Base-by-base conservation (phyloP, 2,888 invertebrate genomes). In the Chromoteleia sp. region DNA sequence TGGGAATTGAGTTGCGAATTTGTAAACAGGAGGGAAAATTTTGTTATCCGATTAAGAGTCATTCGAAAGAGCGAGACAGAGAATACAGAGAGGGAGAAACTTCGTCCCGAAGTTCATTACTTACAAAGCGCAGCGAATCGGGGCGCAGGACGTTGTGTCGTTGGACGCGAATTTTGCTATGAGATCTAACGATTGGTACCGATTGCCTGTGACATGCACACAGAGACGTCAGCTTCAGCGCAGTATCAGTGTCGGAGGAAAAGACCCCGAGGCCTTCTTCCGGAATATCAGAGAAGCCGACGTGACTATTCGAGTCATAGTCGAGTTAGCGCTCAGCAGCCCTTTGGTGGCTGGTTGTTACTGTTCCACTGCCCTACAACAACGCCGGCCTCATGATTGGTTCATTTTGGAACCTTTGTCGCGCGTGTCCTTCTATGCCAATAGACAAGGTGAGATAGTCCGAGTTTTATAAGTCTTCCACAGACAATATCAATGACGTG, bases 321-420 rank as follows among this genome's bases (percentile, higher is more conserved):
- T 82, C 84, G 81, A 84, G 58, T 84, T 82, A 59, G 76, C 78
- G 63, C 82, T 83, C 83, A 84, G 85, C 86, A 85, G 88, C 86
- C 85, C 82, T 82, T 74, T 74, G 85, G 86, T 85, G 90, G 85
- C 87, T 87, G 88, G 84, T 85, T 89, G 83, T 88, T 85, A 86
- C 74, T 87, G 89, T 87, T 89, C 89, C 88, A 90, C 90, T 90
- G 90, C 90, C 89, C 88, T 87, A 89, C 43, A 83, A 90, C 87
- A 90, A 86, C 86, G 86, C 75, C 90, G 88, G 89, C 94, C 94
- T 94, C 94, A 98, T 98, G 98, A 97, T 98, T 94, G 97, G 97
- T 93, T 97, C 97, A 94, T 97, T 98, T 94, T 97, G 97, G 97
- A 98, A 97, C 94, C 94, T 98, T 94, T 98, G 98, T 94, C 96